These are phyloP conservation scores for Benitochromis conjunctus DNA, from an alignment of 2,113 vertebrate genomes.

Conservation along the genomic window DNA sequence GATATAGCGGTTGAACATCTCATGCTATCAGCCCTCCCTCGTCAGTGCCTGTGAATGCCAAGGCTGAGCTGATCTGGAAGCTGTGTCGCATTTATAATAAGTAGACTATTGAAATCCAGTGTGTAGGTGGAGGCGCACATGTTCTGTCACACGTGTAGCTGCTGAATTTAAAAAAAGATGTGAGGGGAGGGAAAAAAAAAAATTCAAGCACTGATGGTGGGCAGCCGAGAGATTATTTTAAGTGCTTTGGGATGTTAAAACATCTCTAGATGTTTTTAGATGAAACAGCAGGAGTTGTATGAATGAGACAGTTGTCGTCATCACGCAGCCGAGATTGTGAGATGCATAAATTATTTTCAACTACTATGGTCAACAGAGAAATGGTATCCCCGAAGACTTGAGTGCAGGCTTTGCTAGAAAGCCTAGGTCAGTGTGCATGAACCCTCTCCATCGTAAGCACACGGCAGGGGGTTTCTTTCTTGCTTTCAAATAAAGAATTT, in stretches of 20 bases:
- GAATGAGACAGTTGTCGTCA: not conserved
- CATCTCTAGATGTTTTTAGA: slow-evolving; percentile 29
- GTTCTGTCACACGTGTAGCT: slow-evolving; percentile 61
- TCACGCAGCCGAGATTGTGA: not conserved
- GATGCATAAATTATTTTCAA: not conserved
- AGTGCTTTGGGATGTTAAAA: slow-evolving; percentile 26
- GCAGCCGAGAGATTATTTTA: slow-evolving; percentile 44
- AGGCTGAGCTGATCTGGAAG: slow-evolving; percentile 57
- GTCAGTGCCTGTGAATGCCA: slow-evolving; percentile 36
- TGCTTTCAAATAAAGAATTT: not conserved
- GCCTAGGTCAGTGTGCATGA: not conserved
- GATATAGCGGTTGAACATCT: slow-evolving; percentile 14
- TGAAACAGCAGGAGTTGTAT: slow-evolving; percentile 3
- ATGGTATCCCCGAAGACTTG: not conserved
- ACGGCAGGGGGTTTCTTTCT: not conserved
- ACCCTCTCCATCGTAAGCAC: not conserved
- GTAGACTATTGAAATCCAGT: slow-evolving; percentile 58
- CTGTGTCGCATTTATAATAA: slow-evolving; percentile 64
- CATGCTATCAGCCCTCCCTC: slow-evolving; percentile 7
- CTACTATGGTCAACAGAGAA: not conserved
- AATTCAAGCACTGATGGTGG: slow-evolving; percentile 40
- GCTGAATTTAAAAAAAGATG: slow-evolving; percentile 24
- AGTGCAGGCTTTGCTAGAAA: not conserved
- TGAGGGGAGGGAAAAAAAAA: not conserved
- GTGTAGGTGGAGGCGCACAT: slow-evolving; percentile 69